Conservation (phyloP, 2,797 vertebrate genomes). For the Chaetophractus vellerosus region DNA sequence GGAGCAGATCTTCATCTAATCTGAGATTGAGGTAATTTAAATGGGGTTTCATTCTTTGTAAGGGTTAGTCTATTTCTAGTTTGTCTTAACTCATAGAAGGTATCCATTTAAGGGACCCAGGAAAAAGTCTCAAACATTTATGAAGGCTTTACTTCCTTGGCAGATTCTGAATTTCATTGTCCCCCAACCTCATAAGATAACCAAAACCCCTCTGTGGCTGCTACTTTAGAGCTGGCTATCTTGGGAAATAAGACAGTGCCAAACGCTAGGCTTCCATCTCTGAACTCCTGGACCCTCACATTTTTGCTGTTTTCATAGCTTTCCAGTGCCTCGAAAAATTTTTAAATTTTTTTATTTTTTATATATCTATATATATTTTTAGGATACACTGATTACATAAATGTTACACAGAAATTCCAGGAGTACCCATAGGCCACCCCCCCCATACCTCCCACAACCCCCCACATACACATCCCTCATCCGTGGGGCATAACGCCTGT, state of each 20-base stretch:
- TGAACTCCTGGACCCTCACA: background rate
- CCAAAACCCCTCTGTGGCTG: background rate
- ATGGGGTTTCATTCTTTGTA: background rate
- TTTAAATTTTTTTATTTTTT: too few relatives aligned
- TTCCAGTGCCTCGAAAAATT: background rate
- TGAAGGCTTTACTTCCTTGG: background rate
- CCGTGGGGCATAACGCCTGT: too few relatives aligned
- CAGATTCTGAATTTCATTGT: constrained; percentile 22
- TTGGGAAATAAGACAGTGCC: background rate
- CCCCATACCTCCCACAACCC: too few relatives aligned
- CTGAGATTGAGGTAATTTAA: background rate
- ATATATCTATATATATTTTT: too few relatives aligned
- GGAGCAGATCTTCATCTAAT: background rate
- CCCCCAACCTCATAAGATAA: background rate
- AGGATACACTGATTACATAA: too few relatives aligned
- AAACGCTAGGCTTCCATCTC: background rate
- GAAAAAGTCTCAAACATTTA: background rate
- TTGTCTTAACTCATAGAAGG: background rate
- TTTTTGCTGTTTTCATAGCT: background rate
- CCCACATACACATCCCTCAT: too few relatives aligned
- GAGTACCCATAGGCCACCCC: too few relatives aligned
- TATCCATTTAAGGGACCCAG: background rate
- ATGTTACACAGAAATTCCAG: too few relatives aligned
- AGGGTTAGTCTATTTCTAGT: background rate
- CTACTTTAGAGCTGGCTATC: background rate